These are phyloP conservation scores for Spinus olivaceus DNA, from an alignment of 2,797 vertebrate species.

Conservation along the genomic window DNA sequence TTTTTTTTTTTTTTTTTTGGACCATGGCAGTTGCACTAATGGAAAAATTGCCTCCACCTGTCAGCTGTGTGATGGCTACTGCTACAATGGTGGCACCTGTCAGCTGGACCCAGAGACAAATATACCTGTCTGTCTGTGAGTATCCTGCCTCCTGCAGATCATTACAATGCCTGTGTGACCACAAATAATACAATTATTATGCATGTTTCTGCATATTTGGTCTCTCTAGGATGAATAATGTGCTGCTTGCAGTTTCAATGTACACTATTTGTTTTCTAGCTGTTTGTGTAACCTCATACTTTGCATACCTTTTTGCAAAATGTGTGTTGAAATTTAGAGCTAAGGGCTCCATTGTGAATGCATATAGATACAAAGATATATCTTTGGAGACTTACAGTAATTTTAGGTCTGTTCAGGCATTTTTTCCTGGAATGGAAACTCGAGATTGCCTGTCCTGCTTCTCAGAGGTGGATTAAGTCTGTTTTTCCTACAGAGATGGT, in stretches of 20 bases:
- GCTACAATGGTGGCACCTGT: slow-evolving; percentile 96
- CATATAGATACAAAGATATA: not conserved
- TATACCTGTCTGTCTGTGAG: slow-evolving; percentile 96
- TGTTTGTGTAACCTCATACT: not conserved
- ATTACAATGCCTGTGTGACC: not conserved
- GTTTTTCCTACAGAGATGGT: not conserved
- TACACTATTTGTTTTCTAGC: not conserved
- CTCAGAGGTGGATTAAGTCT: not conserved
- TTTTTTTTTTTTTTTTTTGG: not conserved
- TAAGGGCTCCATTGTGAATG: not conserved
- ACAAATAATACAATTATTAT: not conserved
- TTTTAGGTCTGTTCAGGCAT: not conserved
- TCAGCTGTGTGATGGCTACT: slow-evolving; percentile 97
- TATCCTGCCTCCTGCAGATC: slow-evolving; percentile 58
- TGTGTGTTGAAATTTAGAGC: not conserved
- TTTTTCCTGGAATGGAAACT: not conserved
- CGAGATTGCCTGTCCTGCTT: not conserved
- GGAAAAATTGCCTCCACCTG: slow-evolving; percentile 95
- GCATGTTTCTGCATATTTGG: not conserved
- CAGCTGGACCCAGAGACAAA: slow-evolving; percentile 95
- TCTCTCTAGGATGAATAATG: not conserved
- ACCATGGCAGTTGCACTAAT: slow-evolving; percentile 88
- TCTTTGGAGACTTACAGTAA: not conserved
- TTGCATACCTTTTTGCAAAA: not conserved
- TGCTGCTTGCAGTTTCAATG: not conserved